Evolutionary conservation across 2,113 vertebrate species (phyloP).

Genomic region (Menura novaehollandiae): DNA sequence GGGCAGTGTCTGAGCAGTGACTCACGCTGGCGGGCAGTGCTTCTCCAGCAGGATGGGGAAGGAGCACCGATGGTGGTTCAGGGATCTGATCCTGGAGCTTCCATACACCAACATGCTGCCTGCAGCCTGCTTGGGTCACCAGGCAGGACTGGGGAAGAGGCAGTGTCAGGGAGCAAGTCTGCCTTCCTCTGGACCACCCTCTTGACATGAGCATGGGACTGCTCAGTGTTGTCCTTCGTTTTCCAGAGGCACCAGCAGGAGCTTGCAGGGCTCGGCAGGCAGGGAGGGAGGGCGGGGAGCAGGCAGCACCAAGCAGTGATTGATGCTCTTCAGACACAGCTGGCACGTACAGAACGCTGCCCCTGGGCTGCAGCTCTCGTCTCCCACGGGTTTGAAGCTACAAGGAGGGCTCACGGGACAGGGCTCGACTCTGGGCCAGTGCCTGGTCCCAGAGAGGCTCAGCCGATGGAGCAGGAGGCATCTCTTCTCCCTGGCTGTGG

Average conservation of each 20-base stretch:
- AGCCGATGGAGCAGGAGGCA: not conserved
- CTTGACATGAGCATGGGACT: not conserved
- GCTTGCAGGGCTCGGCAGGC: not conserved
- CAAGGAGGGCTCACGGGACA: not conserved
- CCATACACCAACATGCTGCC: accelerated
- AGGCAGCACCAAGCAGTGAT: not conserved
- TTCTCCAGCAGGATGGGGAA: not conserved
- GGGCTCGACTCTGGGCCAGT: not conserved
- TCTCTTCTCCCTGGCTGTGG: not conserved
- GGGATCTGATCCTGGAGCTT: not conserved
- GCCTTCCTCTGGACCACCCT: not conserved
- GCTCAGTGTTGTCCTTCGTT: accelerated
- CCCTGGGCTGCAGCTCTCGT: not conserved
- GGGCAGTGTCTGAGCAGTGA: not conserved
- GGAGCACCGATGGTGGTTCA: not conserved
- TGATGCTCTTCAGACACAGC: not conserved
- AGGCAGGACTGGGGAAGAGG: not conserved
- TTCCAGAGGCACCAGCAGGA: not conserved
- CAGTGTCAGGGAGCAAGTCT: not conserved
- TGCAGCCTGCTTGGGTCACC: not conserved
- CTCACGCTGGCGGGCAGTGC: not conserved
- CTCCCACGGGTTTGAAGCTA: not conserved
- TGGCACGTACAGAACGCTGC: not conserved
- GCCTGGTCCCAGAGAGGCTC: not conserved
- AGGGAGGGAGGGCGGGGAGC: not conserved